phyloP scores from a whole-genome alignment of 2,113 vertebrate genomes.

The Pomatorhinus ruficollis region DNA sequence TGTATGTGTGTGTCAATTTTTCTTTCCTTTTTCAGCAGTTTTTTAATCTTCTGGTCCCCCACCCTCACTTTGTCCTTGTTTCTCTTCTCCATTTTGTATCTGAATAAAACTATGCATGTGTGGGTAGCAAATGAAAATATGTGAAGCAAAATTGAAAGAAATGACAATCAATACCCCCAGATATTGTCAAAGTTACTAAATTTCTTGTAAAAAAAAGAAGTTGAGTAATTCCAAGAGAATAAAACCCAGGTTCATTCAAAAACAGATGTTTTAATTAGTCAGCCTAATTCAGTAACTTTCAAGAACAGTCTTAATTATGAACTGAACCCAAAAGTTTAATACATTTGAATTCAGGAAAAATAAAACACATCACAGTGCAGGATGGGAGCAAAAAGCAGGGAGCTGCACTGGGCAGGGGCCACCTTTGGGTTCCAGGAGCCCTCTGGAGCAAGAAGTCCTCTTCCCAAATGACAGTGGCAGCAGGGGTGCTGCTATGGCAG shows the following conservation, averaged over 20 bases:
- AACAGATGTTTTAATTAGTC: not conserved
- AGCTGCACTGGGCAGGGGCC: accelerated
- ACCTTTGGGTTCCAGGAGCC: not conserved
- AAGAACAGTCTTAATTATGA: not conserved
- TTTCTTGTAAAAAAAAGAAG: not conserved
- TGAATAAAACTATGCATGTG: not conserved
- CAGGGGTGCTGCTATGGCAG: not conserved
- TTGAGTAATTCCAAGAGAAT: not conserved
- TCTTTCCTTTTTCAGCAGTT: not conserved
- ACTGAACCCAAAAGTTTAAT: not conserved
- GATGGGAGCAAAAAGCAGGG: not conserved
- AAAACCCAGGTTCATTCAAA: not conserved
- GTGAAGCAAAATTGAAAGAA: not conserved
- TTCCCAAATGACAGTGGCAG: not conserved
- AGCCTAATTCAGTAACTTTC: not conserved
- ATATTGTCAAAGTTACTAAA: not conserved
- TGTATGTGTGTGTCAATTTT: not conserved
- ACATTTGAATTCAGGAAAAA: not conserved
- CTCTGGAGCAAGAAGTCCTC: not conserved
- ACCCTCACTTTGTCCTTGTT: not conserved
- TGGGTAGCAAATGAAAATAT: not conserved
- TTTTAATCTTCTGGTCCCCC: not conserved
- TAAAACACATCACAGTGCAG: not conserved
- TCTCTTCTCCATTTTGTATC: not conserved
- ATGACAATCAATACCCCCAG: not conserved